These are phyloP conservation scores for Xenotilapia flavipinnis DNA, from an alignment of 2,113 vertebrate genomes.

Conservation along the genomic window DNA sequence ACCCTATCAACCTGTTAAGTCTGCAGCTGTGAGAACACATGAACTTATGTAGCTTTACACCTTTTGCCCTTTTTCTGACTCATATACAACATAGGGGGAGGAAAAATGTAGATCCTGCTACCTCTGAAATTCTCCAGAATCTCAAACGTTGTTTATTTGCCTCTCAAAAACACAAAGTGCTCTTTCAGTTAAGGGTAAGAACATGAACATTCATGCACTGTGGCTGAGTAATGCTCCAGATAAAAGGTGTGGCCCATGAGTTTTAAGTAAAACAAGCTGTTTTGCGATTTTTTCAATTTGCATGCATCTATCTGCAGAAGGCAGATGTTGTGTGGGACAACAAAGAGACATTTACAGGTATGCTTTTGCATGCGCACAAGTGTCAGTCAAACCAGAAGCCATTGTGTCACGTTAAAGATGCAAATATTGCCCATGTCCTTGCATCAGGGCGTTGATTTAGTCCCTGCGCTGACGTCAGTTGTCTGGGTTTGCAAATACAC, in stretches of 20 bases:
- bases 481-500: background rate
- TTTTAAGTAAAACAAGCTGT: background rate
- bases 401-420: background rate
- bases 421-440: background rate
- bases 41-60: background rate
- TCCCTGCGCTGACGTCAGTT: background rate
- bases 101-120: background rate
- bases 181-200: background rate
- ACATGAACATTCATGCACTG: background rate
- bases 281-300: background rate
- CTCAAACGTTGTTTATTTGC: background rate
- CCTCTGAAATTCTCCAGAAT: background rate
- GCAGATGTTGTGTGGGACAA: background rate
- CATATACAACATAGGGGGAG: background rate
- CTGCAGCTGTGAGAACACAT: background rate
- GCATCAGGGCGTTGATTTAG: background rate
- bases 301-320: background rate
- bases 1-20: background rate
- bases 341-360: background rate
- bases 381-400: background rate
- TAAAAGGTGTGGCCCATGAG: background rate
- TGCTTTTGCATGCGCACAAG: background rate
- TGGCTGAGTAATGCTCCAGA: background rate
- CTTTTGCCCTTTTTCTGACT: background rate
- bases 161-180: background rate